Evolutionary conservation across 2,797 vertebrate genomes (phyloP).

Genomic region (Odontamblyopus rebecca): DNA sequence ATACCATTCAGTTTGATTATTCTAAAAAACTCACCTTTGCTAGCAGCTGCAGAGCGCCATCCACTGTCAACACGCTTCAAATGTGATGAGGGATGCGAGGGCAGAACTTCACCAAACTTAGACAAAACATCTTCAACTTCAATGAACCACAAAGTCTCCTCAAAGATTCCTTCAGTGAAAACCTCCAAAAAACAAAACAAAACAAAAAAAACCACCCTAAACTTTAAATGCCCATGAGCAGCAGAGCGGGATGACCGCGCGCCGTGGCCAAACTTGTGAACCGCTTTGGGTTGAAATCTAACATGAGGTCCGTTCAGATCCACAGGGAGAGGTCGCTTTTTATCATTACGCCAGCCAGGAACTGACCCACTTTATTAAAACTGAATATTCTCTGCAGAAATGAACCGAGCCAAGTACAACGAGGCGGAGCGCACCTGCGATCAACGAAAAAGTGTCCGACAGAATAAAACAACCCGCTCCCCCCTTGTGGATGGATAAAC

Average conservation of each 20-base stretch:
- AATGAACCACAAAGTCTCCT: background rate
- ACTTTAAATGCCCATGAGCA: background rate
- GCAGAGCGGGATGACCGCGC: background rate
- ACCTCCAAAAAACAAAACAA: too few relatives aligned
- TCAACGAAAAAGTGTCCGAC: conserved; percentile 13
- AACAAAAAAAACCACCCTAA: background rate
- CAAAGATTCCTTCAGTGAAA: background rate
- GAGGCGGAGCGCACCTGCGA: conserved; percentile 22
- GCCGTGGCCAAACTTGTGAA: conserved; percentile 20
- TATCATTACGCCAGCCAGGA: conserved; percentile 51
- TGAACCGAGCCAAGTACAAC: conserved; percentile 10
- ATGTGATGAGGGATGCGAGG: conserved; percentile 32
- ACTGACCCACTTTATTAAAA: conserved; percentile 65
- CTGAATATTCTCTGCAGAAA: conserved; percentile 26
- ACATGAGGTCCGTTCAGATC: conserved; percentile 47
- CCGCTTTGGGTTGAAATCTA: conserved; percentile 22
- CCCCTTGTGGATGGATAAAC: conserved; percentile 57
- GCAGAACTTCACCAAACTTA: conserved; percentile 40
- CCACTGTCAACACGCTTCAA: conserved; percentile 2
- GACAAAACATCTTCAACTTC: conserved; percentile 38
- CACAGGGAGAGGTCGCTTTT: conserved; percentile 27
- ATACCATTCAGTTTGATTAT: background rate
- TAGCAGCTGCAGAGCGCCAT: conserved; percentile 6
- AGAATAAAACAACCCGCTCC: conserved; percentile 54
- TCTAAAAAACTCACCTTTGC: background rate